Conservation (phyloP, 2,113 vertebrate genomes). For the Phyllopteryx taeniolatus region DNA sequence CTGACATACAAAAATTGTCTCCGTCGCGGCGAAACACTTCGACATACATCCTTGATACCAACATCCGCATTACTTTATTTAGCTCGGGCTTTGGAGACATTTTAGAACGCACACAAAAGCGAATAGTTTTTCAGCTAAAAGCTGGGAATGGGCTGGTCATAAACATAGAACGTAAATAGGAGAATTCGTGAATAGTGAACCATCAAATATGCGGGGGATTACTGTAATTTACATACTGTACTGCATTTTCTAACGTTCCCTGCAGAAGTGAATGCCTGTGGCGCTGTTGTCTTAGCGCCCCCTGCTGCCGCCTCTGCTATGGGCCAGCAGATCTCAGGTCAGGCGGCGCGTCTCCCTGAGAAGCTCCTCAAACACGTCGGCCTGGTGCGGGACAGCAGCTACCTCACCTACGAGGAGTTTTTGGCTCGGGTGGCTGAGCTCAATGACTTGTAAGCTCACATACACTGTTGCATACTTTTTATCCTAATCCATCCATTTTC, state of each 20-base stretch:
- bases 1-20: too few relatives aligned
- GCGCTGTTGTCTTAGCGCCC: constrained; percentile 24
- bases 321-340: constrained; percentile 95
- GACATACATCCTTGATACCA: too few relatives aligned
- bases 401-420: constrained; percentile 96
- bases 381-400: constrained; percentile 89
- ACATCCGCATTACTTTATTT: too few relatives aligned
- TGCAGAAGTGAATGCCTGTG: constrained; percentile 67
- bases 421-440: constrained; percentile 94
- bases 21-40: too few relatives aligned
- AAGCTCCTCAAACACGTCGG: constrained; percentile 88
- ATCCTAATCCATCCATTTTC: not conserved
- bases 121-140: too few relatives aligned
- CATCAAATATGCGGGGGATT: not conserved
- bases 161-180: too few relatives aligned
- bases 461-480: not conserved
- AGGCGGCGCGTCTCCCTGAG: constrained; percentile 88
- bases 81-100: too few relatives aligned
- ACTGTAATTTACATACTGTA: not conserved
- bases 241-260: not conserved
- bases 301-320: constrained; percentile 66
- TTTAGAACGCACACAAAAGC: too few relatives aligned
- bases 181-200: too few relatives aligned
- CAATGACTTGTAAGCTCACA: constrained; percentile 86
- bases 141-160: too few relatives aligned